Evolutionary conservation across 2,888 invertebrate species (phyloP).

Genomic region (Caenorhabditis japonica): DNA sequence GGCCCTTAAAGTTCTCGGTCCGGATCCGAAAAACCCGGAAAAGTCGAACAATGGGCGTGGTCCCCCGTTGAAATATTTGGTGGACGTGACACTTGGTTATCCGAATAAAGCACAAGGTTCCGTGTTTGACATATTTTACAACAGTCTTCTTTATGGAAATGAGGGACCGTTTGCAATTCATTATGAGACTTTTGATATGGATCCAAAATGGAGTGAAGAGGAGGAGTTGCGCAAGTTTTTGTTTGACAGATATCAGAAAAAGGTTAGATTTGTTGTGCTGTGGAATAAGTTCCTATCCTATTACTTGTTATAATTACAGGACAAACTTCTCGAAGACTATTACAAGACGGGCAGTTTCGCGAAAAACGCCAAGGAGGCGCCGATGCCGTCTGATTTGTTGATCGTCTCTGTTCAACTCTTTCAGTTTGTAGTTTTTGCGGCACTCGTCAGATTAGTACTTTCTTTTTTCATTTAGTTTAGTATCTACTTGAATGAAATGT

Average conservation of each 20-base stretch:
- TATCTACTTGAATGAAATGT: neutral
- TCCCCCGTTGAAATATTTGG: constrained; percentile 63
- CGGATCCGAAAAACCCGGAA: constrained; percentile 16
- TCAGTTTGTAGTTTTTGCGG: constrained; percentile 7
- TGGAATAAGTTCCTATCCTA: neutral
- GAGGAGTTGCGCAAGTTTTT: constrained; percentile 88
- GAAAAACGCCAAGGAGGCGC: constrained; percentile 29
- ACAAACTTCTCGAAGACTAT: constrained; percentile 62
- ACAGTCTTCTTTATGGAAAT: constrained; percentile 10
- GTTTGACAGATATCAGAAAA: constrained; percentile 88
- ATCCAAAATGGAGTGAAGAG: constrained; percentile 78
- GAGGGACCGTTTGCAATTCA: constrained; percentile 59
- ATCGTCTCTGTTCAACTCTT: constrained; percentile 22
- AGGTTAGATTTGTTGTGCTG: constrained; percentile 81
- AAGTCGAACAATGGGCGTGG: constrained; percentile 49
- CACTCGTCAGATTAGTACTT: neutral
- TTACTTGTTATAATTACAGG: constrained; percentile 36
- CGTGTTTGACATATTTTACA: constrained; percentile 51
- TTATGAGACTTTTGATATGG: constrained; percentile 63
- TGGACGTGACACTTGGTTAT: constrained; percentile 70
- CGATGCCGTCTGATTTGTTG: constrained; percentile 20
- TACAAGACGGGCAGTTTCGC: constrained; percentile 64
- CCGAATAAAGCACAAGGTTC: constrained; percentile 57
- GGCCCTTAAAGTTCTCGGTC: constrained; percentile 83
- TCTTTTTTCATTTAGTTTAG: constrained; percentile 19